phyloP scores from a whole-genome alignment of 2,113 vertebrate species.

The Mola mola region DNA sequence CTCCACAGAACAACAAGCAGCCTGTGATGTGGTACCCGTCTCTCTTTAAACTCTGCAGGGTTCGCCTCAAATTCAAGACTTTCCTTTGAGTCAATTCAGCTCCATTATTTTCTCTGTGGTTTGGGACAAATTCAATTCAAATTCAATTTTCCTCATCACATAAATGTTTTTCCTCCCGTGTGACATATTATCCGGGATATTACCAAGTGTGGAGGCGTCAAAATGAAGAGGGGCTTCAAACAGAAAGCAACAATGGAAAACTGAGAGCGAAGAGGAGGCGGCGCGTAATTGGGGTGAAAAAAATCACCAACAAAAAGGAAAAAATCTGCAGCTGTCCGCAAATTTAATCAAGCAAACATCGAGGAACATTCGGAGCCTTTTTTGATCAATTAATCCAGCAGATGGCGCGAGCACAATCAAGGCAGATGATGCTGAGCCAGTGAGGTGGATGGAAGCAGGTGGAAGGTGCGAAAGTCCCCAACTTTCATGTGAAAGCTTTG shows the following conservation, averaged over 20 bases:
- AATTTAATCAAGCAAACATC: constrained; percentile 68
- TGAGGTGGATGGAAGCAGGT: constrained; percentile 60
- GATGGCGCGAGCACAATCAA: constrained; percentile 61
- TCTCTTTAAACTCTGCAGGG: too few relatives aligned
- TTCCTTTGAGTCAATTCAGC: too few relatives aligned
- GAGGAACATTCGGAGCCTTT: constrained; percentile 69
- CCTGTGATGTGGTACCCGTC: too few relatives aligned
- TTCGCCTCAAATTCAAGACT: too few relatives aligned
- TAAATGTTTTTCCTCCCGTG: constrained; percentile 49
- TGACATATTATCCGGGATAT: constrained; percentile 62
- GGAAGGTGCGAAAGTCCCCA: constrained; percentile 59
- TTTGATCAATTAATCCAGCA: constrained; percentile 79
- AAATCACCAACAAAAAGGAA: constrained; percentile 17
- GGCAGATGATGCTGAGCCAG: constrained; percentile 48
- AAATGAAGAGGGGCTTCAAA: constrained; percentile 55
- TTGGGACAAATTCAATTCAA: constrained; percentile 17
- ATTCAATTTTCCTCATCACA: neutral
- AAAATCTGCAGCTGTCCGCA: constrained; percentile 51
- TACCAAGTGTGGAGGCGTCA: constrained; percentile 55
- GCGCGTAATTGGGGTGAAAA: constrained; percentile 22
- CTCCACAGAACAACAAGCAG: constrained; percentile 25
- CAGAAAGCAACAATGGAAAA: constrained; percentile 40
- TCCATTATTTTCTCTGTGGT: constrained; percentile 1
- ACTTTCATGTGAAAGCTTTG: constrained; percentile 68
- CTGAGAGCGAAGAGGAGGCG: constrained; percentile 27